Evolutionary conservation across 2,888 invertebrate genomes (phyloP).

Genomic region (Adelognathus sp.): DNA sequence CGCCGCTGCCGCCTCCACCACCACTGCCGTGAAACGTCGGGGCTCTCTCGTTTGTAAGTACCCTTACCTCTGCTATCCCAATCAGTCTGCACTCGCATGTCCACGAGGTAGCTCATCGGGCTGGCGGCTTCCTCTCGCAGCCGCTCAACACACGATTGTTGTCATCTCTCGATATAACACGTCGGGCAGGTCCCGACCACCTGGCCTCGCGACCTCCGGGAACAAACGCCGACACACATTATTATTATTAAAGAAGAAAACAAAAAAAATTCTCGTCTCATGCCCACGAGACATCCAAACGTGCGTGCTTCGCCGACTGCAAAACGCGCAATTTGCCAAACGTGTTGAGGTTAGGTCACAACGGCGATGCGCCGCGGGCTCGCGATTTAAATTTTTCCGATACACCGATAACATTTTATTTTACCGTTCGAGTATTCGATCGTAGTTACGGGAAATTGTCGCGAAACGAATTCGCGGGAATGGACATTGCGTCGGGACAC

Average conservation of each 20-base stretch:
- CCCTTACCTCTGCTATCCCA: constrained; percentile 74
- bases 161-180: constrained; percentile 18
- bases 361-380: constrained; percentile 47
- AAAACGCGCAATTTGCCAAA: neutral
- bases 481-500: too few species aligned
- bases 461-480: neutral
- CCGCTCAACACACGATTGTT: constrained; percentile 42
- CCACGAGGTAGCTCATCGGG: constrained; percentile 76
- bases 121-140: constrained; percentile 75
- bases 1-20: constrained; percentile 69
- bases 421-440: neutral
- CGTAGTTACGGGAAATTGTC: too few species aligned
- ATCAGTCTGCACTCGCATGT: constrained; percentile 81
- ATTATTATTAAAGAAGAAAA: too few species aligned
- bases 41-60: constrained; percentile 81
- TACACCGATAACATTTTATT: neutral
- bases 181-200: constrained; percentile 40
- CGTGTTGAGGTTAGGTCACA: constrained; percentile 55
- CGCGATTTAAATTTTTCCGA: constrained; percentile 48
- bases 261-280: too few species aligned
- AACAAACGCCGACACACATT: too few species aligned
- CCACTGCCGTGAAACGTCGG: constrained; percentile 70
- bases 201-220: constrained; percentile 61
- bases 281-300: too few species aligned
- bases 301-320: too few species aligned